Evolutionary conservation across 2,797 vertebrate genomes (phyloP).

Genomic region (Sparidentex hasta): DNA sequence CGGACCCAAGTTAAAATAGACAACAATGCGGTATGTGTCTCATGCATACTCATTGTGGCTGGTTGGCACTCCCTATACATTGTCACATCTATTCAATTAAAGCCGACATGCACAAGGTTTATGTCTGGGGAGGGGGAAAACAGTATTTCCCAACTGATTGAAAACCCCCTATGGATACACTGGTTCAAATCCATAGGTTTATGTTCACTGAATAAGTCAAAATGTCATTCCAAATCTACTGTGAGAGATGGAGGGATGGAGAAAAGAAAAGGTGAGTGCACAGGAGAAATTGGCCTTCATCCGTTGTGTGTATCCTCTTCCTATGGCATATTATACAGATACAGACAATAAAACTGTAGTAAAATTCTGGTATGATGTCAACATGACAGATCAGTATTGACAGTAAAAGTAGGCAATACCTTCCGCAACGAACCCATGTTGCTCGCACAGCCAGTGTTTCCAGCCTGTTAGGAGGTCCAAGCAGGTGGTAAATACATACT

Average conservation of each 20-base stretch:
- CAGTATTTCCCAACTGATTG: slow-evolving; percentile 48
- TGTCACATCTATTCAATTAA: slow-evolving; percentile 57
- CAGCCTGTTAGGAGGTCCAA: background rate
- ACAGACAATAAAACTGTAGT: too few species aligned
- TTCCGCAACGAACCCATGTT: too few species aligned
- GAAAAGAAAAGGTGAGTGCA: too few species aligned
- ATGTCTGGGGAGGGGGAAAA: slow-evolving; percentile 32
- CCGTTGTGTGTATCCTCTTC: too few species aligned
- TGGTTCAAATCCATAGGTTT: slow-evolving; percentile 53
- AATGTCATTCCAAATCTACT: slow-evolving; percentile 27
- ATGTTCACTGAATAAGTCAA: slow-evolving; percentile 45
- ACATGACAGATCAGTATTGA: too few species aligned
- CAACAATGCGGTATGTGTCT: slow-evolving; percentile 51
- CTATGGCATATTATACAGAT: too few species aligned
- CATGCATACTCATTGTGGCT: slow-evolving; percentile 59
- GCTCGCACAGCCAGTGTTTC: too few species aligned
- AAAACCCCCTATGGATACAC: slow-evolving; percentile 43
- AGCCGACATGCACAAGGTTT: slow-evolving; percentile 42
- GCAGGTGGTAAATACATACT: slow-evolving; percentile 8
- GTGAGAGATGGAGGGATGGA: too few species aligned
- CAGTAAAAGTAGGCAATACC: too few species aligned
- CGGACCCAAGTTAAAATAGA: slow-evolving; percentile 68
- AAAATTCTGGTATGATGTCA: too few species aligned
- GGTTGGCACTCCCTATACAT: slow-evolving; percentile 42
- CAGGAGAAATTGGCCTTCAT: too few species aligned